Percentiles rank a stretch among this genome's conserved stretches.
These are phyloP conservation scores for Galerucella nymphaeae DNA, from an alignment of 2,888 invertebrate species.

Conservation along the genomic window DNA sequence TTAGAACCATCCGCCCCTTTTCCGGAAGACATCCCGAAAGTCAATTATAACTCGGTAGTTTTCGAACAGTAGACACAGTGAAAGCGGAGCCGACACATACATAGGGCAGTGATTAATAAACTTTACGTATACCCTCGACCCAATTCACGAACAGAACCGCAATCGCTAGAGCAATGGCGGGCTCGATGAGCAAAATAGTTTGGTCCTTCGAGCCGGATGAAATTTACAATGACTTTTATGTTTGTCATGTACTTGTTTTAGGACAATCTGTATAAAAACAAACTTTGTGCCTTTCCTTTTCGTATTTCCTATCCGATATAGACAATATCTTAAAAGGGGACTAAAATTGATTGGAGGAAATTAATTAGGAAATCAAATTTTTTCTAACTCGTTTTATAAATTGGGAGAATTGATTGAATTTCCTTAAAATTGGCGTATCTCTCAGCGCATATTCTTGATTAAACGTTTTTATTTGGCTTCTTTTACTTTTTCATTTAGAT, in stretches of 20 bases:
- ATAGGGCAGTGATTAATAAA: constrained; percentile 12
- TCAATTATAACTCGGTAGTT: constrained; percentile 26
- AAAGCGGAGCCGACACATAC: constrained; percentile 1
- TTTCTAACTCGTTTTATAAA: too few species aligned
- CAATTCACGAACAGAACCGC: not conserved
- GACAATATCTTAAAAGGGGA: too few species aligned
- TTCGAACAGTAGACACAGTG: constrained; percentile 13
- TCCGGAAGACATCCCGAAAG: constrained; percentile 26
- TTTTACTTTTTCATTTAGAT: too few species aligned
- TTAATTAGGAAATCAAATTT: too few species aligned
- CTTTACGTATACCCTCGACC: not conserved
- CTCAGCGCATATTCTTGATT: too few species aligned
- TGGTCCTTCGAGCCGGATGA: constrained; percentile 11
- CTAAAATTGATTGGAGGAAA: too few species aligned
- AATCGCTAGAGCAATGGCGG: not conserved
- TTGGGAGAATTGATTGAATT: too few species aligned
- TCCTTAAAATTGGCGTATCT: too few species aligned
- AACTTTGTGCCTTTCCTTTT: too few species aligned
- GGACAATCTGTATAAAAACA: too few species aligned
- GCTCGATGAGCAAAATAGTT: not conserved
- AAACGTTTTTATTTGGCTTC: too few species aligned
- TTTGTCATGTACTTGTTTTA: not conserved
- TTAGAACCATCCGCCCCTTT: constrained; percentile 11
- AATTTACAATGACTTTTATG: not conserved
- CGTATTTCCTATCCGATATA: too few species aligned